Evolutionary conservation across 2,113 vertebrate genomes (phyloP).

Genomic region (Sinocyclocheilus anophthalmus): DNA sequence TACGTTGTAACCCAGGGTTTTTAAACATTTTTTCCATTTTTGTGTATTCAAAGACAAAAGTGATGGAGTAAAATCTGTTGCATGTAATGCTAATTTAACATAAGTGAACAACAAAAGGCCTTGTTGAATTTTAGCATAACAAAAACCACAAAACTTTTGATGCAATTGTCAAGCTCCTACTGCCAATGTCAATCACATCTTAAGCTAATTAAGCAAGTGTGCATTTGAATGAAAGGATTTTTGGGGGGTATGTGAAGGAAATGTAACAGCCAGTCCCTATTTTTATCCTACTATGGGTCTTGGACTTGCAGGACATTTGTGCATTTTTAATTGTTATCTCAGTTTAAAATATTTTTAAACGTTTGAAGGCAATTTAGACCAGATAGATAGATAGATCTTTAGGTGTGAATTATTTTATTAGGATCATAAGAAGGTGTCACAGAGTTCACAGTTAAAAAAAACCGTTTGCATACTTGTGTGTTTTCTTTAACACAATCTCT

Average conservation of each 20-base stretch:
- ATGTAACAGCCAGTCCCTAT: background rate
- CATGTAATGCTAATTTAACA: constrained; percentile 19
- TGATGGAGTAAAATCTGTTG: background rate
- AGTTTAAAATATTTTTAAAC: no score
- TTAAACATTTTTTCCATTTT: background rate
- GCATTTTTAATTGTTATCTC: background rate
- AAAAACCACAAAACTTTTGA: background rate
- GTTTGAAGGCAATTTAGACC: no score
- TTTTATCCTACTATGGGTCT: background rate
- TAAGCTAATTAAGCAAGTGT: constrained; percentile 28
- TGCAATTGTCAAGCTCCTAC: background rate
- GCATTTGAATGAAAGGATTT: constrained; percentile 11
- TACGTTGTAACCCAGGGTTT: background rate
- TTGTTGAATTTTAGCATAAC: constrained; percentile 10
- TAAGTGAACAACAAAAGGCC: background rate
- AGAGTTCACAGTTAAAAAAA: background rate
- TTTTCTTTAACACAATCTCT: constrained; percentile 31
- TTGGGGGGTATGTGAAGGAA: background rate
- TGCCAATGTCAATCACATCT: background rate
- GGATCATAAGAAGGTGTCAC: background rate
- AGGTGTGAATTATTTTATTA: background rate
- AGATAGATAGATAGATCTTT: background rate
- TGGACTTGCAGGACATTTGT: background rate
- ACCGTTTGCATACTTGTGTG: constrained; percentile 18
- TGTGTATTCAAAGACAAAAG: background rate